Evolutionary conservation across 2,888 invertebrate genomes (phyloP), one percentile per base, ranked within the genome.

Genomic region (Chymomyza fuscimana): DNA sequence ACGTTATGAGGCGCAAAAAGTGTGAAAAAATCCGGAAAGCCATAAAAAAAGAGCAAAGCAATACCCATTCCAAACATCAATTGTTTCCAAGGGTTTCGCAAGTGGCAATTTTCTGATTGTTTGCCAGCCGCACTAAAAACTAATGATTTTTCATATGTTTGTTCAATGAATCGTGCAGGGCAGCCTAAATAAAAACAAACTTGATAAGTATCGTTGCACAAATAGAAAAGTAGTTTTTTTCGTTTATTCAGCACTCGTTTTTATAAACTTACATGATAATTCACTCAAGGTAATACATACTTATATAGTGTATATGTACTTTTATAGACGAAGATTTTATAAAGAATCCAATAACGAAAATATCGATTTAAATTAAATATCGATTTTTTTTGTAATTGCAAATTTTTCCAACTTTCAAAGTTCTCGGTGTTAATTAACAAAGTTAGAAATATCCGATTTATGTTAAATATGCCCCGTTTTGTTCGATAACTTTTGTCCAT

Each of bases 71-170:
- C 52, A 54, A 54, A 16, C 16, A 16, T 19, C 52, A 19, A 15
- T 19, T 54, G 52, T 54, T 16, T 54, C 9, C 52, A 19, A 19
- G 52, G 52, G 16, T 54, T 54, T 54, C 19, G 15, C 15, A 50
- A 83, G 80, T 81, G 86, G 72, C 85, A 87, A 85, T 85, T 85
- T 87, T 87, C 78, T 87, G 85, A 85, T 85, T 85, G 88, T 85
- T 85, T 86, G 88, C 81, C 81, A 78, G 82, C 74, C 78, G 77
- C 85, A 85, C 88, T 86, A 86, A 86, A 86, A 86, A 87, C 88
- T 88, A 86, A 86, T 86, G 86, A 86, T 86, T 87, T 86, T 88
- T 88, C 86, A 86, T 87, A 81, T 86, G 88, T 84, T 82, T 81
- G 86, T 36, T 74, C 80, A 82, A 86, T 86, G 87, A 81, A 80